These are phyloP conservation scores for Drosophila nigrodunni DNA, from an alignment of 1,140 invertebrate species.

Conservation along the genomic window DNA sequence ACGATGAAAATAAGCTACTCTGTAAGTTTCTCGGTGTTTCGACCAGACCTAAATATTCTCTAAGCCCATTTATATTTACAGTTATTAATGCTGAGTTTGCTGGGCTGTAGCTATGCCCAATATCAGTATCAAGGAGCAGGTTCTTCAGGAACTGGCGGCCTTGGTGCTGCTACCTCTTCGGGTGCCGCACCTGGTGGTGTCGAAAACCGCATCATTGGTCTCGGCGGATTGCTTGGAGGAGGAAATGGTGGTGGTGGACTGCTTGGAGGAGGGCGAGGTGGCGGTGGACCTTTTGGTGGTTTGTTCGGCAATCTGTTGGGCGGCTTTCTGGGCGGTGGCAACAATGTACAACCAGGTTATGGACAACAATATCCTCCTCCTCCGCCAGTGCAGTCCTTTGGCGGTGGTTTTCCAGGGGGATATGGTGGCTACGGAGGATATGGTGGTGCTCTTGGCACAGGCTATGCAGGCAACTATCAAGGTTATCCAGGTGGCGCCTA, in stretches of 20 bases:
- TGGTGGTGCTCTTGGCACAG: slow-evolving; percentile 31
- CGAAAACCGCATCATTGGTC: slow-evolving; percentile 65
- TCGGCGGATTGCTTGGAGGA: slow-evolving; percentile 53
- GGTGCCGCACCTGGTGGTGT: slow-evolving; percentile 28
- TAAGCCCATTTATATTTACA: slow-evolving; percentile 9
- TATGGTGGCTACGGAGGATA: slow-evolving; percentile 33
- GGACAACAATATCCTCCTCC: slow-evolving; percentile 41
- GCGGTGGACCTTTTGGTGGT: slow-evolving; percentile 47
- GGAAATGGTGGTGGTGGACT: slow-evolving; percentile 41
- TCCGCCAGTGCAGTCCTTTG: slow-evolving; percentile 28
- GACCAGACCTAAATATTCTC: background rate
- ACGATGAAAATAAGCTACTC: slow-evolving; percentile 55
- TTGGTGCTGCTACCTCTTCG: background rate
- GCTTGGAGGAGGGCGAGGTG: slow-evolving; percentile 51
- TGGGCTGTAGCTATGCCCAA: slow-evolving; percentile 52
- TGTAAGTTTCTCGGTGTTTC: slow-evolving; percentile 42
- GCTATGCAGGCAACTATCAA: slow-evolving; percentile 39
- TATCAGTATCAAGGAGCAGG: slow-evolving; percentile 59
- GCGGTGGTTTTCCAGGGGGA: slow-evolving; percentile 26
- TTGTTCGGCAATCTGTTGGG: slow-evolving; percentile 50
- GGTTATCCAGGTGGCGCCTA: slow-evolving; percentile 47
- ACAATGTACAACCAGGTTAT: slow-evolving; percentile 24
- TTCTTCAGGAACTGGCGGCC: background rate
- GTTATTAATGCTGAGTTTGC: slow-evolving; percentile 52
- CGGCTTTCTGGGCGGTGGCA: slow-evolving; percentile 57